These are phyloP conservation scores for Scaptomyza hsui DNA, from an alignment of 1,140 invertebrate genomes.

Conservation along the genomic window DNA sequence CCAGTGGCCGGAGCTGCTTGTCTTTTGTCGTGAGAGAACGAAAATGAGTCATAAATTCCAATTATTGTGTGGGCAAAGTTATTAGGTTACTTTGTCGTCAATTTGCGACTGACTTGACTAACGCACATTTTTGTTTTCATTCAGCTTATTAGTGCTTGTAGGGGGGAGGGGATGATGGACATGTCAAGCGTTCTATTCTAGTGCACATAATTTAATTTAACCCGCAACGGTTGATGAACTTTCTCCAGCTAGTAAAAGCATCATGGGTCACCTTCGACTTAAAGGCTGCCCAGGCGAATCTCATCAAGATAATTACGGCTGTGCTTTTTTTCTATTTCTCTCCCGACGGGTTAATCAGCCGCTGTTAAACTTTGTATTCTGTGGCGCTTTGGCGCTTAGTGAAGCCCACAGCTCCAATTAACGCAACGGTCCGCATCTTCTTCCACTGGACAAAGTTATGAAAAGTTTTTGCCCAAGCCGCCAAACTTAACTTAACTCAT, in stretches of 20 bases:
- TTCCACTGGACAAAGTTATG: constrained; percentile 57
- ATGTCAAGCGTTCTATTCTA: constrained; percentile 50
- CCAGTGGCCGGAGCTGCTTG: not conserved
- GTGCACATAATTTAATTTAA: constrained; percentile 65
- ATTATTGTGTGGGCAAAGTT: constrained; percentile 74
- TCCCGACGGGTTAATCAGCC: constrained; percentile 72
- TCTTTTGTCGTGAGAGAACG: constrained; percentile 1
- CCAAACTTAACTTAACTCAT: constrained; percentile 80
- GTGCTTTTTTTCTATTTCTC: constrained; percentile 4
- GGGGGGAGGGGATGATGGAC: constrained; percentile 11
- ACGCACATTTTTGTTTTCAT: constrained; percentile 74
- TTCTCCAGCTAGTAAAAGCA: not conserved
- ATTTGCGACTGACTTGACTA: constrained; percentile 49
- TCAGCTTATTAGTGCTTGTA: constrained; percentile 62
- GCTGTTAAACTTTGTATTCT: constrained; percentile 60
- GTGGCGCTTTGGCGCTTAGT: constrained; percentile 38
- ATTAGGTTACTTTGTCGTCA: constrained; percentile 66
- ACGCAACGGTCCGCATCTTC: constrained; percentile 42
- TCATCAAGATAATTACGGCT: constrained; percentile 73
- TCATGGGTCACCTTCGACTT: constrained; percentile 35
- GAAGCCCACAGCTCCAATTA: constrained; percentile 65
- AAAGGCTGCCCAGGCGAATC: constrained; percentile 47
- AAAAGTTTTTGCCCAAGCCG: constrained; percentile 67
- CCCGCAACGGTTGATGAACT: constrained; percentile 53
- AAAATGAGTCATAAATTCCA: constrained; percentile 74